Percentiles rank a stretch among this genome's conserved stretches.
Conservation (phyloP, 2,888 invertebrate genomes). For the Drosophila conformis region DNA sequence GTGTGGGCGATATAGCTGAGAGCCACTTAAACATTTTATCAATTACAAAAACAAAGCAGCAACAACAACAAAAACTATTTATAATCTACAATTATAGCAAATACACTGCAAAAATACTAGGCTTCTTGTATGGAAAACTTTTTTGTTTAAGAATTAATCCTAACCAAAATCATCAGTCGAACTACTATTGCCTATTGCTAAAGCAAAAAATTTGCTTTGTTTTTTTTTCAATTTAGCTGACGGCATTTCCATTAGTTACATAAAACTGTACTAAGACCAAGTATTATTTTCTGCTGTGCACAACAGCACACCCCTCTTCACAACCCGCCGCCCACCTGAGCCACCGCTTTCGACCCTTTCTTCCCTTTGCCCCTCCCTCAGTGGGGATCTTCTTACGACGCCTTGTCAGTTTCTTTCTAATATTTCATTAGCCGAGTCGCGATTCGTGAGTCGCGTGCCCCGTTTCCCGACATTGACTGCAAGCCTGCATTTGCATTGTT, state of each 20-base stretch:
- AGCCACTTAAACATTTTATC: conserved; percentile 57
- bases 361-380: not conserved
- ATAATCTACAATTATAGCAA: conserved; percentile 57
- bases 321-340: not conserved
- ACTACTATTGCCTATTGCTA: not conserved
- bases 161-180: not conserved
- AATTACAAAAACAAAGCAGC: conserved; percentile 42
- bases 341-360: not conserved
- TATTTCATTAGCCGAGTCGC: conserved; percentile 68
- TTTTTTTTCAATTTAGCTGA: not conserved
- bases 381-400: conserved; percentile 59
- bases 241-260: not conserved
- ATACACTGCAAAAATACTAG: not conserved
- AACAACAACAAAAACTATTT: conserved; percentile 8
- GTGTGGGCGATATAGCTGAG: conserved; percentile 21
- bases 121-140: not conserved
- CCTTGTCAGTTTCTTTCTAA: conserved; percentile 70
- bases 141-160: not conserved
- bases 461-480: conserved; percentile 18
- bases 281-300: conserved; percentile 7
- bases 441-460: conserved; percentile 61
- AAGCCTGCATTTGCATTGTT: conserved; percentile 4
- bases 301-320: not conserved
- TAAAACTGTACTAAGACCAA: not conserved
- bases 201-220: not conserved